phyloP scores from a whole-genome alignment of 2,113 vertebrate species.

The Clarias macrocephalus region DNA sequence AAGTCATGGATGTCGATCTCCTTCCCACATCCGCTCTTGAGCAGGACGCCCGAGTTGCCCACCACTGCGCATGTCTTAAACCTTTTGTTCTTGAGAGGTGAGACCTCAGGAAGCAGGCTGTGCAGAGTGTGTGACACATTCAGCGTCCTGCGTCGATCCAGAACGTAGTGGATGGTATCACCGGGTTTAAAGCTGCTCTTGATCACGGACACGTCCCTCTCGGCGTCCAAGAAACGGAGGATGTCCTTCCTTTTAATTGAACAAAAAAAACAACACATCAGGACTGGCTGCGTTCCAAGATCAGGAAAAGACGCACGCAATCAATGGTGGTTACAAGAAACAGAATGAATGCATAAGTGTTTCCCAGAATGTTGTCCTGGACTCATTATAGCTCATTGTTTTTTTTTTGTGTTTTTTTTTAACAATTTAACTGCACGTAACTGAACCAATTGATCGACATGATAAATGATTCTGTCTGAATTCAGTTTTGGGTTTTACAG shows the following conservation, averaged over 20 bases:
- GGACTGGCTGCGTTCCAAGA: background rate
- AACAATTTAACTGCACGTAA: background rate
- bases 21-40: constrained; percentile 82
- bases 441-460: background rate
- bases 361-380: background rate
- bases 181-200: constrained; percentile 87
- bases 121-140: constrained; percentile 83
- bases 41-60: constrained; percentile 85
- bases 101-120: constrained; percentile 84
- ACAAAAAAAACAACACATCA: background rate
- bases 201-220: constrained; percentile 84
- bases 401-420: no score
- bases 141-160: constrained; percentile 82
- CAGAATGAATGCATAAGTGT: background rate
- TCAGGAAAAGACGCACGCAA: no score
- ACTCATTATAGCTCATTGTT: background rate
- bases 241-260: constrained; percentile 79
- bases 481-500: background rate
- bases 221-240: constrained; percentile 84
- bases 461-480: background rate
- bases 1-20: constrained; percentile 86
- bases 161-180: constrained; percentile 84
- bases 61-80: constrained; percentile 86
- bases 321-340: background rate
- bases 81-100: constrained; percentile 84